Evolutionary conservation across 2,888 invertebrate species (phyloP), one percentile per base, ranked within the genome.

Genomic region (Beris morrisii): DNA sequence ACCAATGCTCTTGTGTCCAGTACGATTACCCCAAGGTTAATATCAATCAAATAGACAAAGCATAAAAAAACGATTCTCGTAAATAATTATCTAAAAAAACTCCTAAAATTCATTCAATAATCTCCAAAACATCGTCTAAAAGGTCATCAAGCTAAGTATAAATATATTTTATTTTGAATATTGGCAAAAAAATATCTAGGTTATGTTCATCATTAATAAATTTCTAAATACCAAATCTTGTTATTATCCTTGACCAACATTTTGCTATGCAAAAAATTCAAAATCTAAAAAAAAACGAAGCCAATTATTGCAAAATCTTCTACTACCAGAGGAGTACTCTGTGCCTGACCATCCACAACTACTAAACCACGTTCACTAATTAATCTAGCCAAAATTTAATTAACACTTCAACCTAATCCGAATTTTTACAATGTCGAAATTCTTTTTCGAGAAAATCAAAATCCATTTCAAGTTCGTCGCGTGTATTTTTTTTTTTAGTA

Each of bases 181-280:
- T 43, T 31, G 31, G n/a, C 30, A 31, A 56, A 38, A 56, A n/a
- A 61, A 50, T 50, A 61, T 61, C 50, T 50, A 61, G 61, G 61
- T 61, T 50, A 61, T 50, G 61, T 38, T 61, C 61, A 61, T 50
- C 38, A 38, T 61, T 32, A 22, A 12, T 38, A 61, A 38, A 30
- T 15, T 32, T 52, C 50, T 52, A 52, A 61, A 61, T 61, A 61
- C 50, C 43, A 50, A 50, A 50, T 52, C 50, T 61, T 61, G 50
- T 52, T 31, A 50, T 52, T 61, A 61, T 52, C 61, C 61, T 61
- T 61, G 61, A 61, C 61, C 61, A 52, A 52, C 50, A 61, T 61
- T 59, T 30, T 46, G n/a, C 11, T 28, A 22, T 5, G 9, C 4
- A 59, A 22, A 59, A 43, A 15, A 53, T 52, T 52, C 52, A 28